Evolutionary conservation across 2,797 vertebrate genomes (phyloP).

Genomic region (Manis crassicaudata): DNA sequence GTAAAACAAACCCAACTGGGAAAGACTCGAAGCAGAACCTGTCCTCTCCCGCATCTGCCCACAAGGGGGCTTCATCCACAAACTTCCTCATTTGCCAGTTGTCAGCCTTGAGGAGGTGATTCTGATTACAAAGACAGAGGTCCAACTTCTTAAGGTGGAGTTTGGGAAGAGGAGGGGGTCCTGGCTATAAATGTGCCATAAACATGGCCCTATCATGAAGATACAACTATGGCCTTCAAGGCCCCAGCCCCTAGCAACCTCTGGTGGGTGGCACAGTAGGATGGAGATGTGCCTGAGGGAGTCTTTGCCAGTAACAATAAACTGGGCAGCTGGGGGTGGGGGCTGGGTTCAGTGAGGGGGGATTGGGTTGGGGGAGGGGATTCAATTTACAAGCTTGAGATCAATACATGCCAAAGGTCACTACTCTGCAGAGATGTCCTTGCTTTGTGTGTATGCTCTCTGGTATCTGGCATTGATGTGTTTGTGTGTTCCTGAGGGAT

Average conservation of each 20-base stretch:
- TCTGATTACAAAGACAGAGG: background rate
- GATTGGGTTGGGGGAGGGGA: background rate
- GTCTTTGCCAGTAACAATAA: slow-evolving; percentile 1
- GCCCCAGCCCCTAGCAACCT: background rate
- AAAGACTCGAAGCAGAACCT: background rate
- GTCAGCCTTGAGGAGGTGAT: slow-evolving; percentile 5
- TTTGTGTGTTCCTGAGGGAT: background rate
- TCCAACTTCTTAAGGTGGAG: background rate
- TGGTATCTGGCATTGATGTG: background rate
- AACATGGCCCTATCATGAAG: background rate
- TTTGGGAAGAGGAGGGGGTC: background rate
- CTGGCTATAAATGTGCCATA: background rate
- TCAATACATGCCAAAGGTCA: background rate
- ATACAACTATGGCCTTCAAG: background rate
- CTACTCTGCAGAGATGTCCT: background rate
- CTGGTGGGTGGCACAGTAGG: background rate
- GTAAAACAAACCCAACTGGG: background rate
- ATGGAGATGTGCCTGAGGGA: background rate
- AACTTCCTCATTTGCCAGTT: slow-evolving; percentile 18
- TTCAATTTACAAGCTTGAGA: background rate
- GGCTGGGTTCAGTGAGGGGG: background rate
- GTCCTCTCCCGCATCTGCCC: slow-evolving; percentile 7
- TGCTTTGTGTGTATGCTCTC: background rate
- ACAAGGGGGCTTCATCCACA: slow-evolving; percentile 44
- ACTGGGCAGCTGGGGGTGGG: background rate